Conservation (phyloP, 1,140 invertebrate genomes). For the Medauroidea extradentata region DNA sequence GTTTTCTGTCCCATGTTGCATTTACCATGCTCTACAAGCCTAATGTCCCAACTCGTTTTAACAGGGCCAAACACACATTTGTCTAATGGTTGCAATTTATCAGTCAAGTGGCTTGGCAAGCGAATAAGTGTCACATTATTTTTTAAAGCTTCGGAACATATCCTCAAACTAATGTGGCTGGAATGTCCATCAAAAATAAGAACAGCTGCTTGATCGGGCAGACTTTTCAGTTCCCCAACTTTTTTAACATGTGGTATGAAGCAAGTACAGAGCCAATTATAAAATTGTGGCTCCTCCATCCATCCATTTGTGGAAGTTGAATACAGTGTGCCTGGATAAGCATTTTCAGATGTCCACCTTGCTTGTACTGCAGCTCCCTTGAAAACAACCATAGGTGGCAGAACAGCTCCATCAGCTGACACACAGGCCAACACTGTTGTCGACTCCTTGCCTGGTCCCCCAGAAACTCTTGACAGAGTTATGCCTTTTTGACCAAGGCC, state of each 20-base stretch:
- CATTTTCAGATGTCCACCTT: constrained; percentile 27
- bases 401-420: constrained; percentile 25
- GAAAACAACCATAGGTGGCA: constrained; percentile 35
- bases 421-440: constrained; percentile 33
- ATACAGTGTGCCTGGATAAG: constrained; percentile 33
- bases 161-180: constrained; percentile 27
- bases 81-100: constrained; percentile 23
- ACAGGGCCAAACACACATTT: constrained; percentile 15
- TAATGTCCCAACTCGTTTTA: constrained; percentile 1
- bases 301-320: constrained; percentile 32
- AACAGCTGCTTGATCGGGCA: constrained; percentile 5
- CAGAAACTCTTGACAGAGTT: constrained; percentile 23
- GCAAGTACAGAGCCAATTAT: constrained; percentile 24
- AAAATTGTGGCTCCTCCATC: constrained; percentile 34
- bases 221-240: neutral
- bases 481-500: constrained; percentile 29
- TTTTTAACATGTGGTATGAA: neutral
- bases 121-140: constrained; percentile 28
- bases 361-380: constrained; percentile 32
- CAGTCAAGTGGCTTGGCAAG: constrained; percentile 33
- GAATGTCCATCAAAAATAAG: constrained; percentile 29
- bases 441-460: constrained; percentile 28
- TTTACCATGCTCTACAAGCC: constrained; percentile 11
- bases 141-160: constrained; percentile 23
- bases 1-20: constrained; percentile 9